phyloP scores from a whole-genome alignment of 2,113 vertebrate species.

The Otocyon megalotis region DNA sequence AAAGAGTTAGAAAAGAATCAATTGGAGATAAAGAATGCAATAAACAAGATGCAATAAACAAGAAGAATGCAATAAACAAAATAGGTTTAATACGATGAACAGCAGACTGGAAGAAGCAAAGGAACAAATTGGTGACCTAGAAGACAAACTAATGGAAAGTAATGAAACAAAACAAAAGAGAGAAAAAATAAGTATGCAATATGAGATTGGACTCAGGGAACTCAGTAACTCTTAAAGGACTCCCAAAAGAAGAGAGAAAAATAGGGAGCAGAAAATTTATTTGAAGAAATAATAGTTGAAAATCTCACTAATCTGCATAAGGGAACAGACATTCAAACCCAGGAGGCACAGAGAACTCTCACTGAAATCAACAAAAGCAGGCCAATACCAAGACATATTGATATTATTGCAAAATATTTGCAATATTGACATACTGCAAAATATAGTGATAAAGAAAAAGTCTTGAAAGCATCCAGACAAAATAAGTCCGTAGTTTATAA shows the following conservation, averaged over 20 bases:
- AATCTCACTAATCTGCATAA: neutral
- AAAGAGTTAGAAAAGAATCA: too few relatives aligned
- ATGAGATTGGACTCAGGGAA: neutral
- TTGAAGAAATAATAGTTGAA: neutral
- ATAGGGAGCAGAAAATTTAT: neutral
- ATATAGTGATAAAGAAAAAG: neutral
- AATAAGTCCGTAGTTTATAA: neutral
- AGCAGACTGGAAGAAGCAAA: too few relatives aligned
- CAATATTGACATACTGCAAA: neutral
- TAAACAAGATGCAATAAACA: too few relatives aligned
- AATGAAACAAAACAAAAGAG: neutral
- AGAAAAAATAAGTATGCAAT: neutral
- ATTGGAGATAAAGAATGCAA: too few relatives aligned
- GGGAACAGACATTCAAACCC: neutral
- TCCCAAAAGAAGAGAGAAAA: neutral
- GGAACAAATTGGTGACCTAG: too few relatives aligned
- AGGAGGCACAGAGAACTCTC: neutral
- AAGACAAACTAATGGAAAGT: neutral
- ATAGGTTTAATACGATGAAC: too few relatives aligned
- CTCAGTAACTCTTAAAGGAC: neutral
- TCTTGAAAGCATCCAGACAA: neutral
- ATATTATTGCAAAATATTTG: neutral
- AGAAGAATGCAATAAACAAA: too few relatives aligned
- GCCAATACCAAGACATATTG: neutral
- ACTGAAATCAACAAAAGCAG: neutral